Conservation (phyloP, 2,888 invertebrate genomes). For the Trichogramma dendrolimi region DNA sequence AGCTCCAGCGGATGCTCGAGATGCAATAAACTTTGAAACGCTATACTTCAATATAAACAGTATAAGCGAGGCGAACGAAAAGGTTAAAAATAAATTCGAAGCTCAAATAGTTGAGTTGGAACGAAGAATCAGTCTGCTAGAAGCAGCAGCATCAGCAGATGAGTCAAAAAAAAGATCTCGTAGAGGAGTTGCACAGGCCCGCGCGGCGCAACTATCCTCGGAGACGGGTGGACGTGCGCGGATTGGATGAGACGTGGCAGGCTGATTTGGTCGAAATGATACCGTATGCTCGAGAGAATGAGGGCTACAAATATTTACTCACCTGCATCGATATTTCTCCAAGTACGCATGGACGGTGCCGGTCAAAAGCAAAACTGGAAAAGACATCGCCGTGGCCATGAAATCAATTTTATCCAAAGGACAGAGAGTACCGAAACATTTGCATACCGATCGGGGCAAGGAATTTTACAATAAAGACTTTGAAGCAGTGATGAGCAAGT, state of each 20-base stretch:
- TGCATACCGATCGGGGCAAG: constrained; percentile 25
- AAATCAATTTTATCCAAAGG: constrained; percentile 17
- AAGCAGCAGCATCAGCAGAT: no score
- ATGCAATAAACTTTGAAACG: no score
- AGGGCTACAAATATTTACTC: constrained; percentile 40
- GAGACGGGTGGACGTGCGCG: constrained; percentile 40
- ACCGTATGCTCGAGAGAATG: constrained; percentile 23
- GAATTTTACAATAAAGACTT: constrained; percentile 29
- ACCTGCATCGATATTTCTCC: constrained; percentile 41
- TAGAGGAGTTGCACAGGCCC: constrained; percentile 42
- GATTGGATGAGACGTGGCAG: constrained; percentile 37
- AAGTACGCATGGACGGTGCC: constrained; percentile 46
- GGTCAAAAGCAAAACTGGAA: constrained; percentile 41
- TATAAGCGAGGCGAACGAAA: no score
- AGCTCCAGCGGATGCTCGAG: no score
- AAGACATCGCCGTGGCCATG: constrained; percentile 36
- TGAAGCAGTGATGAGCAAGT: constrained; percentile 16
- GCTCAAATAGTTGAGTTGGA: no score
- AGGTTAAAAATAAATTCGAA: no score
- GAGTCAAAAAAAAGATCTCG: no score
- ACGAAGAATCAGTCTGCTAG: no score
- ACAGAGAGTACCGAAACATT: constrained; percentile 22
- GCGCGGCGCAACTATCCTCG: constrained; percentile 42
- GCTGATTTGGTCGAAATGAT: constrained; percentile 27
- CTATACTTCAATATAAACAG: no score